A percentile compares a stretch with the other conserved stretches of the same genome.
Conservation (phyloP, 2,888 invertebrate genomes). For the Chrysolina oricalcia region DNA sequence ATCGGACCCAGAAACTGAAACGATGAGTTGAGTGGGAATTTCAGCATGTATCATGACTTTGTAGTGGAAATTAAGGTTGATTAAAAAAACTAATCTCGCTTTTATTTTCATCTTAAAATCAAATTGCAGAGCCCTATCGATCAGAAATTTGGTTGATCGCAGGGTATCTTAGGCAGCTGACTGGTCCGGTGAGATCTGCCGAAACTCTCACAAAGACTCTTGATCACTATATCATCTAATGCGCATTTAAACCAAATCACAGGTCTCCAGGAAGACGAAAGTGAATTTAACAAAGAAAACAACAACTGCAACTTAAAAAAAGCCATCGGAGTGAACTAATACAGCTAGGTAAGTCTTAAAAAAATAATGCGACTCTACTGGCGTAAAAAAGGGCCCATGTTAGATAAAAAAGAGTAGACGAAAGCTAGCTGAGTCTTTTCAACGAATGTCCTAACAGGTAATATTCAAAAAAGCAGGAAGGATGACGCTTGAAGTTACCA, state of each 20-base stretch:
- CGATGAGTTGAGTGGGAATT: too few species aligned
- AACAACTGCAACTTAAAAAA: slow-evolving; percentile 48
- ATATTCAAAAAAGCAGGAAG: slow-evolving; percentile 60
- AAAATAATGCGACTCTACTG: slow-evolving; percentile 57
- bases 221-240: slow-evolving; percentile 52
- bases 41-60: too few species aligned
- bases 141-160: background rate
- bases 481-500: slow-evolving; percentile 73
- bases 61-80: too few species aligned
- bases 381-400: slow-evolving; percentile 42
- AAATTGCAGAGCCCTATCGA: background rate
- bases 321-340: slow-evolving; percentile 44
- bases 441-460: slow-evolving; percentile 55
- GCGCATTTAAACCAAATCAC: slow-evolving; percentile 66
- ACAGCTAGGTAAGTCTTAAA: slow-evolving; percentile 51
- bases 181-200: slow-evolving; percentile 24
- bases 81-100: too few species aligned
- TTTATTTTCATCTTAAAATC: too few species aligned
- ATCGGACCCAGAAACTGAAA: too few species aligned
- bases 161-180: background rate
- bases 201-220: slow-evolving; percentile 48
- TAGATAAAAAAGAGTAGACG: slow-evolving; percentile 55
- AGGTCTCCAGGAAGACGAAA: slow-evolving; percentile 65
- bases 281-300: slow-evolving; percentile 42
- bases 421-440: slow-evolving; percentile 63